A percentile compares a stretch with the other conserved stretches of the same genome.
Evolutionary conservation across 2,888 invertebrate species (phyloP).

Genomic region (Ligdia adustata): DNA sequence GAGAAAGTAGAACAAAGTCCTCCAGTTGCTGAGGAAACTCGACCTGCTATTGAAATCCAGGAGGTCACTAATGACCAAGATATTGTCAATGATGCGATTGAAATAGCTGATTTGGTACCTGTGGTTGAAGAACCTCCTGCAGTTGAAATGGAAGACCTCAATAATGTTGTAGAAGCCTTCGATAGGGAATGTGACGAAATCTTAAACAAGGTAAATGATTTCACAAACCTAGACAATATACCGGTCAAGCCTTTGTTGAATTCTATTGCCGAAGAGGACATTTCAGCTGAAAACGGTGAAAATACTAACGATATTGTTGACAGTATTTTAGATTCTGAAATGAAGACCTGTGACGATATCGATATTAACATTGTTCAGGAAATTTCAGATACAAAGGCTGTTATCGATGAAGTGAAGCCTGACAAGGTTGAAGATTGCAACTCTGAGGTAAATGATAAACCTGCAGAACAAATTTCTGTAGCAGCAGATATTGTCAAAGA

Average conservation of each 20-base stretch:
- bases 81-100: constrained; percentile 53
- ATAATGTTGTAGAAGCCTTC: constrained; percentile 52
- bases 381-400: constrained; percentile 42
- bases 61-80: constrained; percentile 63
- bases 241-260: constrained; percentile 67
- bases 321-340: constrained; percentile 68
- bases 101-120: constrained; percentile 62
- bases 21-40: constrained; percentile 49
- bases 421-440: constrained; percentile 29
- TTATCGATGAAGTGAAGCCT: constrained; percentile 25
- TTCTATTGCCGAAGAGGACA: constrained; percentile 66
- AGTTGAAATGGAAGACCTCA: constrained; percentile 64
- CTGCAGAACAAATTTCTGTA: constrained; percentile 25
- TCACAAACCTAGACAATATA: constrained; percentile 71
- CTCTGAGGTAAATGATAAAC: constrained; percentile 29
- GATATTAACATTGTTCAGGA: constrained; percentile 48
- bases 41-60: constrained; percentile 54
- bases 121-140: constrained; percentile 60
- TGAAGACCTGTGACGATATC: constrained; percentile 56
- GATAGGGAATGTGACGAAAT: constrained; percentile 80
- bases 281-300: constrained; percentile 68
- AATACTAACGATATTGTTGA: constrained; percentile 68
- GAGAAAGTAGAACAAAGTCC: constrained; percentile 42
- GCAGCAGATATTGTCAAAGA: constrained; percentile 36
- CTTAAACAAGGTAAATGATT: constrained; percentile 74